Percentiles rank a stretch among this genome's conserved stretches.
Evolutionary conservation across 2,797 vertebrate genomes (phyloP).

Genomic region (Lagodon rhomboides): DNA sequence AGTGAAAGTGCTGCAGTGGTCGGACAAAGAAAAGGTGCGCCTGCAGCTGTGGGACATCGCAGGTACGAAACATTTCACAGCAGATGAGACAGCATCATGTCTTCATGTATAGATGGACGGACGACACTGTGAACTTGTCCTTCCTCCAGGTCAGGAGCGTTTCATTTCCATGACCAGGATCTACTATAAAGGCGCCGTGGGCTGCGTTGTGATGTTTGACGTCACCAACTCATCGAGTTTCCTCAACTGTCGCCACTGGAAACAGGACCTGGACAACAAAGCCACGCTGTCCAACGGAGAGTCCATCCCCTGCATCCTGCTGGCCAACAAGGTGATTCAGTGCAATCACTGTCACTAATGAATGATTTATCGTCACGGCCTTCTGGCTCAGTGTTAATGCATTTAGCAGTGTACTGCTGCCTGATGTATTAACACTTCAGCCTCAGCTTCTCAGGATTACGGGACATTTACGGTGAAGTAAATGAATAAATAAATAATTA

Average conservation of each 20-base stretch:
- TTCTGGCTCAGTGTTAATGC: neutral
- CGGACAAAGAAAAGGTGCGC: conserved; percentile 62
- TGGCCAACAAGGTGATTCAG: conserved; percentile 90
- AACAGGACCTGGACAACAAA: conserved; percentile 91
- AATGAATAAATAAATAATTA: neutral
- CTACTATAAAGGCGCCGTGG: conserved; percentile 89
- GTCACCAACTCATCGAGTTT: conserved; percentile 87
- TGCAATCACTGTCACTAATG: neutral
- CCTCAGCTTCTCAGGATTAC: neutral
- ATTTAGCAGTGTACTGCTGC: neutral
- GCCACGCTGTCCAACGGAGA: conserved; percentile 82
- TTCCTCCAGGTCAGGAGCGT: conserved; percentile 87
- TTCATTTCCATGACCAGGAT: conserved; percentile 93
- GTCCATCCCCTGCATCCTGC: conserved; percentile 88
- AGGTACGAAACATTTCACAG: conserved; percentile 43
- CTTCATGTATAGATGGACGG: neutral
- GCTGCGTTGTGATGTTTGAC: conserved; percentile 91
- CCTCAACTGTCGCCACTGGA: conserved; percentile 89
- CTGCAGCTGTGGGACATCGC: conserved; percentile 72
- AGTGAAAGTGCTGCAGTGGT: conserved; percentile 67
- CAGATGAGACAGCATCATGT: no score
- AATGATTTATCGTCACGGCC: neutral
- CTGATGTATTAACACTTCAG: neutral
- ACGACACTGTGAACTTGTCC: neutral
- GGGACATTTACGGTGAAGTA: neutral